Evolutionary conservation across 2,888 invertebrate species (phyloP).

Genomic region (Leptinotarsa rubiginosa): DNA sequence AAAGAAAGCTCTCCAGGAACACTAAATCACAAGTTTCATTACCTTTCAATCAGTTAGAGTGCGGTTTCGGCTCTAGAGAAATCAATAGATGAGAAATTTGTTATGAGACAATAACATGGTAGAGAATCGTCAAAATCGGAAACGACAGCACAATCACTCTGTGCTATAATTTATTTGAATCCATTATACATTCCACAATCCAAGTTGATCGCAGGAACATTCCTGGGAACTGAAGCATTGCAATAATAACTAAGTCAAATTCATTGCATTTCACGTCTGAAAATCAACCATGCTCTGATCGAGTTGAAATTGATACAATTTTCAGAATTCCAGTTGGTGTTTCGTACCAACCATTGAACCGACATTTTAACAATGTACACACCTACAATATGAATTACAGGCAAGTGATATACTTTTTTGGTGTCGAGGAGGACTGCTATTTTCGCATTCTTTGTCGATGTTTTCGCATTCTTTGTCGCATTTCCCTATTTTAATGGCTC

Average conservation of each 20-base stretch:
- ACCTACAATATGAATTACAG: too few species aligned
- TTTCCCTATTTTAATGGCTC: too few species aligned
- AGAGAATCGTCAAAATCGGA: conserved; percentile 41
- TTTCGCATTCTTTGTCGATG: too few species aligned
- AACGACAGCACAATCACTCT: conserved; percentile 45
- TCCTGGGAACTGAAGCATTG: conserved; percentile 42
- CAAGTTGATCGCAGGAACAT: conserved; percentile 48
- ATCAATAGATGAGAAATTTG: conserved; percentile 38
- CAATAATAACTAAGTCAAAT: conserved; percentile 43
- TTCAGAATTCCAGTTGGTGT: conserved; percentile 30
- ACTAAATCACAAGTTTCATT: background rate
- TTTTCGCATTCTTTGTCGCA: too few species aligned
- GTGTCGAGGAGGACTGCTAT: too few species aligned
- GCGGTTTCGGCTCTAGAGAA: background rate
- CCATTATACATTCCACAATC: conserved; percentile 49
- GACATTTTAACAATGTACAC: too few species aligned
- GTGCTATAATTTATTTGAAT: conserved; percentile 54
- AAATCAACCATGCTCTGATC: conserved; percentile 37
- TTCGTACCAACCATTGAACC: too few species aligned
- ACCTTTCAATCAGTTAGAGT: background rate
- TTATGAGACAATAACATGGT: conserved; percentile 38
- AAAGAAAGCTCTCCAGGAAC: too few species aligned
- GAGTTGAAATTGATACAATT: conserved; percentile 44
- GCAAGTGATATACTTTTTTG: too few species aligned
- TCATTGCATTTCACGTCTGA: conserved; percentile 8